Percentiles rank a stretch among this genome's conserved stretches.
Conservation (phyloP, 2,113 vertebrate species). For the Psittacus erithacus region DNA sequence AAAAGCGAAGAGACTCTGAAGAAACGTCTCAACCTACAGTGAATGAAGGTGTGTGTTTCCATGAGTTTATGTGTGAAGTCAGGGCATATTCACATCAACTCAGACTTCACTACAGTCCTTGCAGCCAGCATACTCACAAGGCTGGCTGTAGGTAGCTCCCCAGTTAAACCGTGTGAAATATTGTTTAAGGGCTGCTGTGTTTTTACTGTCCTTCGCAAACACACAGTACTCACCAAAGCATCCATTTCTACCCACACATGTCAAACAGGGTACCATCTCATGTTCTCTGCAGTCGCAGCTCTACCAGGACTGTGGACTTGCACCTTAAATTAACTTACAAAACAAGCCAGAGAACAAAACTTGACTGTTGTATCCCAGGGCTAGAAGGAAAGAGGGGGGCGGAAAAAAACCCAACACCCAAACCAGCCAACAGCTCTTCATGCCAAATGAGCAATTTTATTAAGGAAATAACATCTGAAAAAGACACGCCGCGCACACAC, state of each 20-base stretch:
- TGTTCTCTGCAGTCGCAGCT: background rate
- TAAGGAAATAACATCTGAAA: conserved; percentile 43
- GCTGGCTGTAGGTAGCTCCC: background rate
- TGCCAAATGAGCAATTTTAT: background rate
- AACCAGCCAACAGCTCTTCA: background rate
- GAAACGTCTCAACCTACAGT: background rate
- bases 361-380: background rate
- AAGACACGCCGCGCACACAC: background rate
- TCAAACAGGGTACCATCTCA: background rate
- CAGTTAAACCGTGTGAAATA: background rate
- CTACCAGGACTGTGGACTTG: background rate
- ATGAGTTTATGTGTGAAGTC: background rate
- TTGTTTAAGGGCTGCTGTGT: background rate
- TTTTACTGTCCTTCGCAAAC: background rate
- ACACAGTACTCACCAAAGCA: background rate
- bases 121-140: background rate
- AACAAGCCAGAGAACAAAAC: background rate
- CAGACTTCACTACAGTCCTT: background rate
- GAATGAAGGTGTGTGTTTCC: fast-evolving
- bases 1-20: background rate
- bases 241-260: background rate
- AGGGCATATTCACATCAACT: background rate
- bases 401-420: background rate
- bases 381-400: background rate
- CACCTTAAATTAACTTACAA: background rate